Evolutionary conservation across 2,888 invertebrate species (phyloP).

Genomic region (Agrotis segetum): DNA sequence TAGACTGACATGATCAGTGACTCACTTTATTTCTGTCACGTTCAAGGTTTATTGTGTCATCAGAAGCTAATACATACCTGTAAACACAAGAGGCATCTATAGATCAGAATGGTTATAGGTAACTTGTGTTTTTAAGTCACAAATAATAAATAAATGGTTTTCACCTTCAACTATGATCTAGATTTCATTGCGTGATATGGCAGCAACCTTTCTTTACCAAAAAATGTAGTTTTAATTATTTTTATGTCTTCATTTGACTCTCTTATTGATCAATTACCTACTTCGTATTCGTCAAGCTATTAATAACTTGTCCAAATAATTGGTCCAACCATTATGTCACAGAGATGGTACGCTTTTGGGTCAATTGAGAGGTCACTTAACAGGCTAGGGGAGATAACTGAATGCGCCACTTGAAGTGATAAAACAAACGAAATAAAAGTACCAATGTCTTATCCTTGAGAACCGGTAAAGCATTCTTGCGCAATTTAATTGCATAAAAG

Average conservation of each 20-base stretch:
- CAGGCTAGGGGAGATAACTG: constrained; percentile 76
- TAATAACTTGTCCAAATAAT: constrained; percentile 55
- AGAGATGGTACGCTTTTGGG: constrained; percentile 73
- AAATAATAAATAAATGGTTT: not conserved
- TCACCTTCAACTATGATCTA: not conserved
- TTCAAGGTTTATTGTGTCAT: constrained; percentile 71
- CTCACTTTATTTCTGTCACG: constrained; percentile 71
- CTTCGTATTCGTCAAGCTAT: constrained; percentile 49
- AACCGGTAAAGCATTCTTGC: constrained; percentile 57
- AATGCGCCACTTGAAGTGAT: constrained; percentile 63
- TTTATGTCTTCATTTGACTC: not conserved
- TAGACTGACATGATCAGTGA: constrained; percentile 41
- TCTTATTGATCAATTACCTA: constrained; percentile 35
- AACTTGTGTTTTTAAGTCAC: not conserved
- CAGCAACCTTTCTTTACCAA: not conserved
- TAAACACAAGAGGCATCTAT: constrained; percentile 57
- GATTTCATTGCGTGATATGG: not conserved
- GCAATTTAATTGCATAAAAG: constrained; percentile 56
- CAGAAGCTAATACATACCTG: constrained; percentile 66
- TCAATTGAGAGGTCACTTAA: constrained; percentile 83
- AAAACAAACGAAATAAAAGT: constrained; percentile 59
- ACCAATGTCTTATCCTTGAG: constrained; percentile 60
- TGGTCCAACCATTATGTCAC: constrained; percentile 77
- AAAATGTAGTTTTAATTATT: not conserved
- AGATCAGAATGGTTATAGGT: constrained; percentile 12